Evolutionary conservation across 2,888 invertebrate species (phyloP), one percentile per base, ranked within the genome.

Genomic region (Abrostola triplasia): DNA sequence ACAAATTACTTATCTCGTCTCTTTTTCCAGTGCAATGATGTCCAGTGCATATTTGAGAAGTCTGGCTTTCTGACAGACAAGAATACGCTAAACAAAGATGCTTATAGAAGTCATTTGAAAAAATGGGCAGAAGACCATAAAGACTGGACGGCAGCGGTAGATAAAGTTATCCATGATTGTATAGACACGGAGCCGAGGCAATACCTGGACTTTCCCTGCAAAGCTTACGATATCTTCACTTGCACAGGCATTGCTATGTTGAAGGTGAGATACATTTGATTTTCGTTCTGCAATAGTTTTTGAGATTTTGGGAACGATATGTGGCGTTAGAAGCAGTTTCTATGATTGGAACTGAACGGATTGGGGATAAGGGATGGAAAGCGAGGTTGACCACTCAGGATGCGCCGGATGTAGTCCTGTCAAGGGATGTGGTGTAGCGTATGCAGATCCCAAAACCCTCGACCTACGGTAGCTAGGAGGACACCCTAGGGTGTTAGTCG

Each of bases 161-260:
- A 92, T 10, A 90, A 88, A 51, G 93, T 88, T 0, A 89, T 94
- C 2, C 81, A 72, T 0, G 94, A 94, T 64, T 94, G 94, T 51
- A 88, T 94, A 0, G 90, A 94, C 6, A 89, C 76, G 5, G 91
- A 93, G 9, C 76, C 92, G 0, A 84, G 93, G 37, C 93, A 94
- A 67, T 89, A 93, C 58, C 72, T 94, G 36, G 88, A 88, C 56
- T 81, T 83, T 10, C 90, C 93, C 0, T 94, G 94, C 77, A 89
- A 85, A 52, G 92, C 93, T 0, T 93, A 94, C 58, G 94, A 94
- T 60, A 92, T 93, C 0, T 94, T 94, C 58, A 87, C 92, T 35
- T 94, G 94, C 63, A 93, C 94, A 13, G 91, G 93, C 0, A 93
- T 93, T 36, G 92, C 94, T 73, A 89, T 94, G 89, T 67, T 94